These are phyloP conservation scores for Alectura lathami DNA, from an alignment of 2,113 vertebrate genomes.

Conservation along the genomic window DNA sequence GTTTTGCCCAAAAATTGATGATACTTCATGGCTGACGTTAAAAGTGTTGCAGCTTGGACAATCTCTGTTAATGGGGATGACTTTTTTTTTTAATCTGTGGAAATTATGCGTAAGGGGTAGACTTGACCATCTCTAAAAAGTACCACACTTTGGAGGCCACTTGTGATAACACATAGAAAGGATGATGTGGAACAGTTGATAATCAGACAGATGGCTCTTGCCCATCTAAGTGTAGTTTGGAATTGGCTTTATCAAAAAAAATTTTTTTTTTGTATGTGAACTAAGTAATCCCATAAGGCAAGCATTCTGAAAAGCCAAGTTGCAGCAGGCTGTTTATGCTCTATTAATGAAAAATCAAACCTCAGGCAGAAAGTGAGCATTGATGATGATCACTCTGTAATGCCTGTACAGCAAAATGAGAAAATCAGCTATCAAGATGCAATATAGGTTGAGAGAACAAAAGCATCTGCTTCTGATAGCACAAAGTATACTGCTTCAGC, in stretches of 20 bases:
- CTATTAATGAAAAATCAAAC: slow-evolving; percentile 11
- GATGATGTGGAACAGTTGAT: not conserved
- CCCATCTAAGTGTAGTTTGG: not conserved
- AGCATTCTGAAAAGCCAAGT: not conserved
- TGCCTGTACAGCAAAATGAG: not conserved
- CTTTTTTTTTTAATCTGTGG: not conserved
- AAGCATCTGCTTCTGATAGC: not conserved
- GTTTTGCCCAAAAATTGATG: not conserved
- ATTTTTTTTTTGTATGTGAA: rapidly evolving
- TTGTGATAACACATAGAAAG: not conserved
- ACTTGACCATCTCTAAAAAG: not conserved
- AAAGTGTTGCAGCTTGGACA: not conserved
- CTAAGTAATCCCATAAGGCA: not conserved
- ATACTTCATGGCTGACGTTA: not conserved
- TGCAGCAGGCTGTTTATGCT: not conserved
- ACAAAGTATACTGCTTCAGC: not conserved
- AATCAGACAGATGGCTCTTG: not conserved
- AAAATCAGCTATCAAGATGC: not conserved
- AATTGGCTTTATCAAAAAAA: not conserved
- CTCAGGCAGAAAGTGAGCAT: not conserved
- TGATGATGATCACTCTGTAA: not conserved
- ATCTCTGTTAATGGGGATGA: not conserved
- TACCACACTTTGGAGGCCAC: rapidly evolving
- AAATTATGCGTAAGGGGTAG: not conserved
- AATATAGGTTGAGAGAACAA: not conserved